Evolutionary conservation across 2,888 invertebrate genomes (phyloP), one percentile per base, ranked within the genome.

Genomic region (Trichopria drosophilae): DNA sequence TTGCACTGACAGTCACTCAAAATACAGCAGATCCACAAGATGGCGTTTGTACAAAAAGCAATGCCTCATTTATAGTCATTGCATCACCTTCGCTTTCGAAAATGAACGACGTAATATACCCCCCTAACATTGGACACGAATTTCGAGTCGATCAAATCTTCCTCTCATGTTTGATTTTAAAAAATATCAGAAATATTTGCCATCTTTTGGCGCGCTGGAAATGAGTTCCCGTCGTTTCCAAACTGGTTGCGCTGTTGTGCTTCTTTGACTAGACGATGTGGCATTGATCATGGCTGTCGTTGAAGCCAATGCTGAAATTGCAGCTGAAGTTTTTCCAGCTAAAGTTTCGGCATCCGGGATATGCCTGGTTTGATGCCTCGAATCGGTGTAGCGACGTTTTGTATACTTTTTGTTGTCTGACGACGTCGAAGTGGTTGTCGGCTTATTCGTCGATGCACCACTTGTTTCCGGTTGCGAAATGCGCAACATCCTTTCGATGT

Each of bases 141-240:
- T n/a, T n/a, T n/a, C n/a, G n/a, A n/a, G n/a, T n/a, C n/a, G n/a
- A n/a, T n/a, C n/a, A n/a, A n/a, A n/a, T n/a, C n/a, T n/a, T n/a
- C n/a, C n/a, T n/a, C n/a, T n/a, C n/a, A n/a, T n/a, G n/a, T n/a
- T n/a, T n/a, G n/a, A n/a, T n/a, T n/a, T n/a, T n/a, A n/a, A n/a
- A n/a, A n/a, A n/a, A n/a, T n/a, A n/a, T 69, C 55, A 71, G 53
- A 70, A 68, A 52, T 64, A 69, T 55, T 61, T 63, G 48, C 69
- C 66, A 40, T 76, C 69, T 58, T 78, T 78, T 1, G 78, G 84
- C 53, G 87, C 87, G 76, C 90, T 90, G 32, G 90, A 87, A 66
- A 91, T 90, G 49, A 90, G 78, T 75, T 90, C 90, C 53, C 88
- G 82, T 55, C 90, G 78, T 76, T 90, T 90, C 81, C 89, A 90